Evolutionary conservation across 2,797 vertebrate genomes (phyloP).

Genomic region (Sternarchorhynchus goeldii): DNA sequence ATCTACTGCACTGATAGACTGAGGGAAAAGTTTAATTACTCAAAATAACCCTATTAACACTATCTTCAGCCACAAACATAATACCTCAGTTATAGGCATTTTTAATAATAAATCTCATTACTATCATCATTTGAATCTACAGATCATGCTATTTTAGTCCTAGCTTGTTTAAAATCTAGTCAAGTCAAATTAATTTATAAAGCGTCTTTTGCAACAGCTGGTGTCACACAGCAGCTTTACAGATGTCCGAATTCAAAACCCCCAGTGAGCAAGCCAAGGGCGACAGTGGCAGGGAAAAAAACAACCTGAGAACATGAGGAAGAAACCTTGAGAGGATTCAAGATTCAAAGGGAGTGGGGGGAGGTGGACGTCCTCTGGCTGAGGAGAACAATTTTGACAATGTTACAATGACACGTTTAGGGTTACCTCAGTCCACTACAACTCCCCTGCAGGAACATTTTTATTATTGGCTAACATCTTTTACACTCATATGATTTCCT

Average conservation of each 20-base stretch:
- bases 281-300: no score
- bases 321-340: no score
- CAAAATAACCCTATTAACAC: constrained; percentile 20
- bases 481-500: constrained; percentile 19
- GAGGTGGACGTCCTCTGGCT: no score
- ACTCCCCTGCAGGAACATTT: background rate
- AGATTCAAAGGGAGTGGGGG: background rate
- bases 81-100: constrained; percentile 23
- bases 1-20: constrained; percentile 7
- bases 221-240: no score
- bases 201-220: no score
- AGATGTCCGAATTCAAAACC: no score
- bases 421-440: constrained; percentile 3
- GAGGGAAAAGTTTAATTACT: constrained; percentile 32
- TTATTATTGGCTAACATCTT: constrained; percentile 33
- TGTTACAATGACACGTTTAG: background rate
- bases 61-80: constrained; percentile 40
- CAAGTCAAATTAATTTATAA: no score
- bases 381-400: background rate
- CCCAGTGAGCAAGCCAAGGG: no score
- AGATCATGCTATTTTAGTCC: no score
- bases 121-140: constrained; percentile 10
- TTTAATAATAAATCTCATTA: background rate
- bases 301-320: no score
- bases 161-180: no score